Evolutionary conservation across 2,113 vertebrate species (phyloP).

Genomic region (Sinocyclocheilus maitianheensis): DNA sequence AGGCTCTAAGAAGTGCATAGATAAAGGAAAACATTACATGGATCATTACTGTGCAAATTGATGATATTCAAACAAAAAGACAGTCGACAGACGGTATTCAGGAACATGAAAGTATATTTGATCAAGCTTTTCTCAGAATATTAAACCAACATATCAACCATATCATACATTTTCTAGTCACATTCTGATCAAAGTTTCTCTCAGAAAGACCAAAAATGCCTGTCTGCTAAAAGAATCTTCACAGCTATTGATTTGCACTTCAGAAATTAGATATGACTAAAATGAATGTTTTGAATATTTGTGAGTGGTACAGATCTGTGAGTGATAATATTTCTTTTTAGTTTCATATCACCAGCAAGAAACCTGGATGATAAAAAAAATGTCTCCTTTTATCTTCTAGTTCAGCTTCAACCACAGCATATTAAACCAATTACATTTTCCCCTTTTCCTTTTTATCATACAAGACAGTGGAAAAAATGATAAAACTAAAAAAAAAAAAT

Average conservation of each 20-base stretch:
- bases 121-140: not conserved
- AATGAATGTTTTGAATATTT: too few species aligned
- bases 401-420: not conserved
- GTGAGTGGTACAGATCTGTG: not conserved
- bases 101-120: not conserved
- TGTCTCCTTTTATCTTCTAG: not conserved
- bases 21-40: not conserved
- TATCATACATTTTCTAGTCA: not conserved
- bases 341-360: not conserved
- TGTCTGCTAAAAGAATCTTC: too few species aligned
- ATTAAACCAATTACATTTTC: not conserved
- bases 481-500: too few species aligned
- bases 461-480: not conserved
- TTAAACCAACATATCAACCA: not conserved
- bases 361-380: not conserved
- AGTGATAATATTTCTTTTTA: not conserved
- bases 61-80: conserved; percentile 9
- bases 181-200: not conserved
- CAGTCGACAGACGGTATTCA: not conserved
- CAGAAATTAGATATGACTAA: too few species aligned
- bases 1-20: not conserved
- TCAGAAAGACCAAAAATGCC: too few species aligned
- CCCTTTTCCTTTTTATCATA: not conserved
- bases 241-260: too few species aligned
- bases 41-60: not conserved